Evolutionary conservation across 2,888 invertebrate species (phyloP), one percentile per base, ranked within the genome.

Genomic region (Cerceris rybyensis): DNA sequence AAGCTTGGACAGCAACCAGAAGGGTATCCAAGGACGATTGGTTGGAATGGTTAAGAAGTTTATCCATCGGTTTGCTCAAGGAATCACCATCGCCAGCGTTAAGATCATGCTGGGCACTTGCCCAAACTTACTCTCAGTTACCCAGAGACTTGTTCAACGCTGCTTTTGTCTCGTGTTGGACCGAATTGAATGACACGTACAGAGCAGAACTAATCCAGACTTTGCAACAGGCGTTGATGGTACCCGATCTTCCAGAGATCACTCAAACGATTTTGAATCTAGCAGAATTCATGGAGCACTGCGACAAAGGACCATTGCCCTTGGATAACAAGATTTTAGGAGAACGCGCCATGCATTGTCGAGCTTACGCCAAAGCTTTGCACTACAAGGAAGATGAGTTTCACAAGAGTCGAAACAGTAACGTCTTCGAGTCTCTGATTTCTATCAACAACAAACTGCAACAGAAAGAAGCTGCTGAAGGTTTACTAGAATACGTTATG

Each of bases 201-300:
- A 97, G 98, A 81, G 94, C 95, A 54, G 98, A 98, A 88, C 94
- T 99, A 2, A 96, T 98, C 8, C 94, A 95, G 67, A 97, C 97
- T 43, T 93, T 99, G 43, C 96, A 98, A 86, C 96, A 97, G 90
- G 99, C 99, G 0, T 93, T 99, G 7, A 96, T 96, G 75, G 98
- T 98, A 0, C 98, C 98, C 6, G 98, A 98, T 90, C 95, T 98
- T 69, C 98, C 98, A 0, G 99, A 99, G 92, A 96, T 99, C 58
- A 98, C 98, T 0, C 99, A 99, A 89, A 98, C 98, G 0, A 97
- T 99, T 78, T 94, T 99, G 13, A 99, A 99, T 93, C 93, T 99
- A 79, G 99, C 99, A 0, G 99, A 99, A 92, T 99, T 99, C 89
- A 99, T 99, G 98, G 99, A 99, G 89, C 99, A 99, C 91, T 99